Conservation (phyloP, 53 echinoderm and acorn worm species). For the Arbacia lixula region DNA sequence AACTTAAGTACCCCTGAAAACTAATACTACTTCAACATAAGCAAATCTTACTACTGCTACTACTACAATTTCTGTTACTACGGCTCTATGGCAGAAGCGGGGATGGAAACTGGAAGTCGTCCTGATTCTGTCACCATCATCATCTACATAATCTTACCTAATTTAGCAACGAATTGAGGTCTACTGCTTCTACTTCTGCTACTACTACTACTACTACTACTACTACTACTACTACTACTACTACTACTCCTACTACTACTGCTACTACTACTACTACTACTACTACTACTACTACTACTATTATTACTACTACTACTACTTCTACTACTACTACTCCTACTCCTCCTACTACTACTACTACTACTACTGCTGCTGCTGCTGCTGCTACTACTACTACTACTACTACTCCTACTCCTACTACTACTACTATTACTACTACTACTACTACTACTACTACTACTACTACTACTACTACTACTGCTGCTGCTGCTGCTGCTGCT, state of each 20-base stretch:
- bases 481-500: background rate
- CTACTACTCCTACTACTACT: conserved; percentile 9
- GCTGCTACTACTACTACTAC: background rate
- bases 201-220: conserved; percentile 26
- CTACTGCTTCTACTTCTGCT: background rate
- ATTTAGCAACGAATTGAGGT: too few relatives aligned
- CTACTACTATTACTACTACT: background rate
- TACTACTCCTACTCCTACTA: background rate
- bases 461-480: background rate
- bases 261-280: conserved; percentile 2
- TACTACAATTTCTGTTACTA: too few relatives aligned
- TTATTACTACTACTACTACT: conserved; percentile 8
- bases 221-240: conserved; percentile 26
- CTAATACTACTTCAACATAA: too few relatives aligned
- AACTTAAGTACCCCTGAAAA: too few relatives aligned
- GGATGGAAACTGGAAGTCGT: too few relatives aligned
- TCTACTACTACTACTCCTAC: background rate
- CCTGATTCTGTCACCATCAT: too few relatives aligned
- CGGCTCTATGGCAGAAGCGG: too few relatives aligned
- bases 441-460: background rate
- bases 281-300: conserved; percentile 14
- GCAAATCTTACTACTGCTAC: too few relatives aligned
- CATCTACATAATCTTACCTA: too few relatives aligned
- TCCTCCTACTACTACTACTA: background rate
- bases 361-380: background rate